Evolutionary conservation across 2,888 invertebrate species (phyloP).

Genomic region (Caenorhabditis doughertyi): DNA sequence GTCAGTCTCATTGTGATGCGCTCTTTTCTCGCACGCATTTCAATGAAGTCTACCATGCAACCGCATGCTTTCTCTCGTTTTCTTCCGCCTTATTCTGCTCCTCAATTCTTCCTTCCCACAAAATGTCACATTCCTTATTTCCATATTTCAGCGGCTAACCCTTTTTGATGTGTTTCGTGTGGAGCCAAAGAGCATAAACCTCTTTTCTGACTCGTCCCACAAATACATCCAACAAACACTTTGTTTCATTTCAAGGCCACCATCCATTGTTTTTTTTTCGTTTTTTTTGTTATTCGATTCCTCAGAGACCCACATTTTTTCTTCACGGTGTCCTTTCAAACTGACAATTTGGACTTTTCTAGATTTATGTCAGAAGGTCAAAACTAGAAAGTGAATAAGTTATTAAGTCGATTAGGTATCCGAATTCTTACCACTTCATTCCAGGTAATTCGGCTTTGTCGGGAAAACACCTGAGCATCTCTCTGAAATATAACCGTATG

Average conservation of each 20-base stretch:
- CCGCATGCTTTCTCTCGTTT: conserved; percentile 29
- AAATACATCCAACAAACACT: not conserved
- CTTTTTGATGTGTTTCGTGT: conserved; percentile 56
- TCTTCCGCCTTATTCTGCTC: conserved; percentile 2
- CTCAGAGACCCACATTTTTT: conserved; percentile 3
- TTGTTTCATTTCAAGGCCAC: conserved; percentile 47
- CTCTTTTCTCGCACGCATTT: conserved; percentile 61
- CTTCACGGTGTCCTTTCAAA: not conserved
- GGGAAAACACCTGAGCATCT: too few relatives aligned
- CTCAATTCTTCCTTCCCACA: conserved; percentile 60
- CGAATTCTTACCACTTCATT: too few relatives aligned
- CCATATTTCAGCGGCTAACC: conserved; percentile 64
- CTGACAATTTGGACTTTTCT: not conserved
- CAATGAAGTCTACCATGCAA: conserved; percentile 61
- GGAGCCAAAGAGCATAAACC: conserved; percentile 25
- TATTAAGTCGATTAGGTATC: too few relatives aligned
- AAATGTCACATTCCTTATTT: conserved; percentile 65
- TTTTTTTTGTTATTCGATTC: conserved; percentile 12
- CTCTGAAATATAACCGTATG: too few relatives aligned
- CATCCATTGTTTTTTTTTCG: conserved; percentile 4
- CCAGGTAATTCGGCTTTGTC: too few relatives aligned
- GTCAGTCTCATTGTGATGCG: conserved; percentile 62
- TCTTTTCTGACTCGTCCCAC: not conserved
- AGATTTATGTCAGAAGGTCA: not conserved
- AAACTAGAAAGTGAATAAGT: too few relatives aligned